Percentiles rank a stretch among this genome's conserved stretches.
Evolutionary conservation across 2,888 invertebrate species (phyloP).

Genomic region (Adineta ricciae): DNA sequence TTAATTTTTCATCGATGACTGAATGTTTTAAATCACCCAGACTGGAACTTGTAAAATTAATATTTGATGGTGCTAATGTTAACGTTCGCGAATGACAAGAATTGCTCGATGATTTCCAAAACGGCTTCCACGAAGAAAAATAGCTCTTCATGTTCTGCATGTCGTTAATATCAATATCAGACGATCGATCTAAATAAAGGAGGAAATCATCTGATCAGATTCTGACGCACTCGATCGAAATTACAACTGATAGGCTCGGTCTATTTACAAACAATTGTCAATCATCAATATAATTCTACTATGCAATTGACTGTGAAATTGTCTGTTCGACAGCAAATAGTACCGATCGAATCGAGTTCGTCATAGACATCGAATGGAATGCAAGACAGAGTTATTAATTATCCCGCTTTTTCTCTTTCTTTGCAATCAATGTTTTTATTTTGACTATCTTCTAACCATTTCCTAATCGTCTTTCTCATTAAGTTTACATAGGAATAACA

Average conservation of each 20-base stretch:
- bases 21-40: conserved; percentile 17
- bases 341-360: not conserved
- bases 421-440: not conserved
- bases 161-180: not conserved
- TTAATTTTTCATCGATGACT: conserved; percentile 17
- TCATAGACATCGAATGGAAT: not conserved
- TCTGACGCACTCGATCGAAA: not conserved
- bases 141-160: conserved; percentile 15
- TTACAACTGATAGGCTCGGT: not conserved
- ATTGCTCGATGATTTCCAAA: not conserved
- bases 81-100: conserved; percentile 10
- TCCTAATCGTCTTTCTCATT: not conserved
- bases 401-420: not conserved
- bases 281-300: not conserved
- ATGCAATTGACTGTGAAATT: not conserved
- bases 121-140: not conserved
- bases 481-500: not conserved
- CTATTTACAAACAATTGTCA: not conserved
- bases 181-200: not conserved
- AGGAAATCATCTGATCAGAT: not conserved
- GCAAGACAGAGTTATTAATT: not conserved
- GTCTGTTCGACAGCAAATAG: not conserved
- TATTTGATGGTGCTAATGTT: conserved; percentile 14
- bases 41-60: conserved; percentile 23
- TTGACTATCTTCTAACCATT: not conserved